phyloP scores from a whole-genome alignment of 1,140 invertebrate genomes.

The Micrasema longulum region DNA sequence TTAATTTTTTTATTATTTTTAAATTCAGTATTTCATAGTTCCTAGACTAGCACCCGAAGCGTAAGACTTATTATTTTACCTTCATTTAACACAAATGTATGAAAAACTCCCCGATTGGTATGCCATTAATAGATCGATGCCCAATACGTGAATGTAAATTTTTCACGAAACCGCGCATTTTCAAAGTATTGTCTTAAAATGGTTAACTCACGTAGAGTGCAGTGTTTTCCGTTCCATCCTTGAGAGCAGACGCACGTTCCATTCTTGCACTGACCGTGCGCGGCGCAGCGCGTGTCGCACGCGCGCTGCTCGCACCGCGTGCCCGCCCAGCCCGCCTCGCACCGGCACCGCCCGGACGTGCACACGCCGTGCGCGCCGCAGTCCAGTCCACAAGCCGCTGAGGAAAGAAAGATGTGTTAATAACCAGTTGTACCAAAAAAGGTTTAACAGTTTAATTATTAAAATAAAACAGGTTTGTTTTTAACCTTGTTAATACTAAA shows the following conservation, averaged over 20 bases:
- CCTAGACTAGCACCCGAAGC: too few relatives aligned
- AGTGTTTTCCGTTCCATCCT: conserved; percentile 97
- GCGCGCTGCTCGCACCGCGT: conserved; percentile 89
- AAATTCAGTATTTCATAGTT: too few relatives aligned
- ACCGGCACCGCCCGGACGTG: conserved; percentile 89
- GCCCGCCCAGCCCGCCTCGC: conserved; percentile 92
- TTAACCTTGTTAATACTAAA: too few relatives aligned
- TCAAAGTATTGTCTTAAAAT: neutral
- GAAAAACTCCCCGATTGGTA: too few relatives aligned
- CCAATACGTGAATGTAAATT: too few relatives aligned
- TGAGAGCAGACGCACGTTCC: conserved; percentile 96
- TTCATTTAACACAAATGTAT: too few relatives aligned
- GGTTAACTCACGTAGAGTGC: conserved; percentile 91
- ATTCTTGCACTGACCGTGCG: conserved; percentile 96
- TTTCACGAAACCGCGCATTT: neutral
- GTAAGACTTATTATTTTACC: too few relatives aligned
- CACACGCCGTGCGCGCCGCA: conserved; percentile 92
- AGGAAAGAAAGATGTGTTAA: neutral
- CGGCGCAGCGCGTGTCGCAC: conserved; percentile 91
- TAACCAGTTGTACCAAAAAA: too few relatives aligned
- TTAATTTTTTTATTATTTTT: too few relatives aligned
- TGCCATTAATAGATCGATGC: too few relatives aligned
- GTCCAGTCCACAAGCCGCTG: conserved; percentile 90
- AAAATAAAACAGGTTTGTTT: too few relatives aligned
- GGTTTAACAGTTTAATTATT: too few relatives aligned